phyloP scores from a whole-genome alignment of 2,113 vertebrate genomes.

The Chloropsis cyanopogon region DNA sequence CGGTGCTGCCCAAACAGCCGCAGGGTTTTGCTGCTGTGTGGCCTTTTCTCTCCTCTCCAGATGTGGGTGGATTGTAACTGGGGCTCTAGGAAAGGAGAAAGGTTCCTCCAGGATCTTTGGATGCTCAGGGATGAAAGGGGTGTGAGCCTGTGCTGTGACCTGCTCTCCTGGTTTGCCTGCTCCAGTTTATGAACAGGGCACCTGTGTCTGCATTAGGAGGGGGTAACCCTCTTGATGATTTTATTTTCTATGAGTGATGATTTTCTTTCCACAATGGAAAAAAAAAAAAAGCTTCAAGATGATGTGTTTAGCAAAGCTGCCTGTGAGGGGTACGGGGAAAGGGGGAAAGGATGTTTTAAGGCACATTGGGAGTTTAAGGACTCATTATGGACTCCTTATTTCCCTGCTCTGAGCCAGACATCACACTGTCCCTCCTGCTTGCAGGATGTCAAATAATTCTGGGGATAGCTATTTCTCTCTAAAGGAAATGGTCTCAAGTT shows the following conservation, averaged over 20 bases:
- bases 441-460: not conserved
- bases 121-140: not conserved
- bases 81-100: not conserved
- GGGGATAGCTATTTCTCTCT: not conserved
- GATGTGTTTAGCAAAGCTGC: not conserved
- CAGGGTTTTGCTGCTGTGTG: not conserved
- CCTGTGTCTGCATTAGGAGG: not conserved
- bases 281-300: not conserved
- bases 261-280: not conserved
- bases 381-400: not conserved
- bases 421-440: not conserved
- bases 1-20: fast-evolving
- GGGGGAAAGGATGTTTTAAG: not conserved
- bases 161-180: not conserved
- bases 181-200: not conserved
- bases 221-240: not conserved
- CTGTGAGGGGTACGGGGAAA: not conserved
- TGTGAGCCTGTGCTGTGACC: not conserved
- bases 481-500: not conserved
- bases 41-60: not conserved
- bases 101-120: not conserved
- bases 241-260: not conserved
- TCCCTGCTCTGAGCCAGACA: not conserved
- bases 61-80: fast-evolving
- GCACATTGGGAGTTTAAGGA: not conserved